These are phyloP conservation scores for Graphium colonna DNA, from an alignment of 2,888 invertebrate genomes.

Conservation along the genomic window DNA sequence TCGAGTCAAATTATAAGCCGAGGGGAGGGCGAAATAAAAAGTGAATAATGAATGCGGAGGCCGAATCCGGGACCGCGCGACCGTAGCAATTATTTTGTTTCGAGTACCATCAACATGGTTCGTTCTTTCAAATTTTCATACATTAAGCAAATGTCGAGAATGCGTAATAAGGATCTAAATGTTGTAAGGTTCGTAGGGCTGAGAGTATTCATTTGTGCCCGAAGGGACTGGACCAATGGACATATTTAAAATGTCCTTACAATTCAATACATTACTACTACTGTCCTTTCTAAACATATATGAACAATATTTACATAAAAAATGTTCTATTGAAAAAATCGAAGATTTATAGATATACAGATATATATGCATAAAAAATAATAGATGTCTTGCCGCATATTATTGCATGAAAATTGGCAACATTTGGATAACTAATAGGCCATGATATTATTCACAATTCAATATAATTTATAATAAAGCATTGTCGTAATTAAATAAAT, in stretches of 20 bases:
- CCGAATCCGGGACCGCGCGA: conserved; percentile 73
- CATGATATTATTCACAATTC: too few relatives aligned
- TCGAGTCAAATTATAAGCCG: conserved; percentile 78
- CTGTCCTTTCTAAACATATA: background rate
- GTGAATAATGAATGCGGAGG: conserved; percentile 78
- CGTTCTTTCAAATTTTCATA: conserved; percentile 79
- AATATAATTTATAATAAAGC: too few relatives aligned
- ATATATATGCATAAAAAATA: too few relatives aligned
- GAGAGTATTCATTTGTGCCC: conserved; percentile 60
- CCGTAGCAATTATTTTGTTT: conserved; percentile 79
- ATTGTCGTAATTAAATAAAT: too few relatives aligned
- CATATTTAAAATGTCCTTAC: conserved; percentile 31
- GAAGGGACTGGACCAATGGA: conserved; percentile 53
- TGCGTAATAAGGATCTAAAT: conserved; percentile 74
- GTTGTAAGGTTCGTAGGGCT: conserved; percentile 61
- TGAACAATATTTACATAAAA: background rate
- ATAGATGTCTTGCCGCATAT: too few relatives aligned
- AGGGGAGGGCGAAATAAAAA: conserved; percentile 76
- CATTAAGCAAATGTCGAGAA: conserved; percentile 78
- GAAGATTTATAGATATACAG: too few relatives aligned
- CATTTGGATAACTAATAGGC: too few relatives aligned
- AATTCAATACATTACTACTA: conserved; percentile 18
- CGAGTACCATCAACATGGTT: conserved; percentile 78
- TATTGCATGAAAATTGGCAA: too few relatives aligned
- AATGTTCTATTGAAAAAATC: background rate